A percentile compares a stretch with the other conserved stretches of the same genome.
These are phyloP conservation scores for Agrotis clavis DNA, from an alignment of 2,888 invertebrate species.

Conservation along the genomic window DNA sequence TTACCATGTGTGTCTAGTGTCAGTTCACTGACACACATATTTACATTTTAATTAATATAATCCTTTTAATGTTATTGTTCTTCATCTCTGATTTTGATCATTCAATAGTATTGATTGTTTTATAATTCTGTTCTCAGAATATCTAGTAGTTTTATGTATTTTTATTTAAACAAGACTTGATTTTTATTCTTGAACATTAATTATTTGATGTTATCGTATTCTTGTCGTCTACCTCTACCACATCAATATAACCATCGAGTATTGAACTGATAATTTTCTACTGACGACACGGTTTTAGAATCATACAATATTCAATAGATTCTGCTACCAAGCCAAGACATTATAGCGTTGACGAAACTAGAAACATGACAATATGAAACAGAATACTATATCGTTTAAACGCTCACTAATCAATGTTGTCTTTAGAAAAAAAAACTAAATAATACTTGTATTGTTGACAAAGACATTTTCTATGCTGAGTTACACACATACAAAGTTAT, in stretches of 20 bases:
- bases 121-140: neutral
- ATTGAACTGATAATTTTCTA: conserved; percentile 11
- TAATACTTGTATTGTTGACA: conserved; percentile 46
- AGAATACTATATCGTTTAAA: conserved; percentile 39
- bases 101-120: neutral
- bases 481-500: conserved; percentile 46
- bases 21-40: conserved; percentile 76
- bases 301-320: conserved; percentile 26
- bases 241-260: conserved; percentile 2
- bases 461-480: conserved; percentile 40
- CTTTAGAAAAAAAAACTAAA: conserved; percentile 38
- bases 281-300: conserved; percentile 8
- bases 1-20: conserved; percentile 73
- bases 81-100: conserved; percentile 17
- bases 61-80: conserved; percentile 57
- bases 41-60: conserved; percentile 62
- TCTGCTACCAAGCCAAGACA: conserved; percentile 16
- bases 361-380: conserved; percentile 38
- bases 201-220: conserved; percentile 4
- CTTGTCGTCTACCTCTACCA: neutral
- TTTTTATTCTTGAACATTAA: neutral
- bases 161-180: neutral
- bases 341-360: conserved; percentile 11
- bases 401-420: conserved; percentile 50
- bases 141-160: neutral